Conservation (phyloP, 2,113 vertebrate species). For the Macrotis lagotis region DNA sequence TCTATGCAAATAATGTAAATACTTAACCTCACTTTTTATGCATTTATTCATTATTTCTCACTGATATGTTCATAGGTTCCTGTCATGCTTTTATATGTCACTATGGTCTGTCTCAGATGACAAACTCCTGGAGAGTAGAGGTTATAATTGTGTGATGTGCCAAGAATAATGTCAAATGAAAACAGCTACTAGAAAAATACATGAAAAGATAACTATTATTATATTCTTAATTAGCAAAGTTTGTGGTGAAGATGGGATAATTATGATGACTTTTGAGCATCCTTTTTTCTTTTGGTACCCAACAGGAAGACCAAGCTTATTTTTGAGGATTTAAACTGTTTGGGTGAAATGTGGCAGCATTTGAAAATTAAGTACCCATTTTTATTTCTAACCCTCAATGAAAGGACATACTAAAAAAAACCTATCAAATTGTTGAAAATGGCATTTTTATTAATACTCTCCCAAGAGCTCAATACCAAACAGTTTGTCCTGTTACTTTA, state of each 20-base stretch:
- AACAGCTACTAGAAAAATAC: neutral
- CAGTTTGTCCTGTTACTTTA: neutral
- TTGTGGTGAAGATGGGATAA: neutral
- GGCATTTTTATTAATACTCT: neutral
- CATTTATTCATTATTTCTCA: neutral
- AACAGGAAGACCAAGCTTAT: conserved; percentile 15
- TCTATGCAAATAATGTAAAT: neutral
- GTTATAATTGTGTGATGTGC: too few relatives aligned
- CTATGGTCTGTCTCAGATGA: neutral
- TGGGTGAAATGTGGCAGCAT: neutral
- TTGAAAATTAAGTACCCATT: neutral
- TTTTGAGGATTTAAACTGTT: neutral
- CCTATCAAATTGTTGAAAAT: neutral
- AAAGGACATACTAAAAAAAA: neutral
- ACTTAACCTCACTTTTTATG: neutral
- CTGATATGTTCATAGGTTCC: neutral
- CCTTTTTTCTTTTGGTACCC: neutral
- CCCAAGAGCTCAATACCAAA: neutral
- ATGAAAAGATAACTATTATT: neutral
- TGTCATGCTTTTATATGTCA: neutral
- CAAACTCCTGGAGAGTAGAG: neutral
- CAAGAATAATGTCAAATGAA: neutral
- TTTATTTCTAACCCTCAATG: conserved; percentile 4
- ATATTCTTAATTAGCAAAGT: neutral
- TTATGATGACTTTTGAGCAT: conserved; percentile 7